Conservation (phyloP, 1,140 invertebrate genomes). For the honey bee (Apis mellifera) region Amel_HAv3.1 CM009943.2:6809001-6809500, state of each 20-base stretch:
- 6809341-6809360: constrained; percentile 42
- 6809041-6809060: constrained; percentile 39
- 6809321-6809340: constrained; percentile 23
- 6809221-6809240: background rate
- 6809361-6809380: constrained; percentile 41
- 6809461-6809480: constrained; percentile 30
- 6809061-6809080: constrained; percentile 77
- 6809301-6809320: constrained; percentile 26
- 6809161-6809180: background rate
- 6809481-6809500: too few species aligned
- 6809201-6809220: background rate
- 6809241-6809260: constrained; percentile 38
- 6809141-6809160: constrained; percentile 27
- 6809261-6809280: constrained; percentile 12
- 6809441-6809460: background rate
- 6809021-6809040: constrained; percentile 51
- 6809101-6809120: constrained; percentile 64
- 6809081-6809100: constrained; percentile 75
- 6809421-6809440: background rate
- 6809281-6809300: background rate
- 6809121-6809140: constrained; percentile 74
- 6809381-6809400: constrained; percentile 8
- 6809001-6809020: constrained; percentile 8
- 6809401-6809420: constrained; percentile 25
- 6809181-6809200: constrained; percentile 15